Conservation (phyloP, 2,888 invertebrate species). For the Oscheius onirici region DNA sequence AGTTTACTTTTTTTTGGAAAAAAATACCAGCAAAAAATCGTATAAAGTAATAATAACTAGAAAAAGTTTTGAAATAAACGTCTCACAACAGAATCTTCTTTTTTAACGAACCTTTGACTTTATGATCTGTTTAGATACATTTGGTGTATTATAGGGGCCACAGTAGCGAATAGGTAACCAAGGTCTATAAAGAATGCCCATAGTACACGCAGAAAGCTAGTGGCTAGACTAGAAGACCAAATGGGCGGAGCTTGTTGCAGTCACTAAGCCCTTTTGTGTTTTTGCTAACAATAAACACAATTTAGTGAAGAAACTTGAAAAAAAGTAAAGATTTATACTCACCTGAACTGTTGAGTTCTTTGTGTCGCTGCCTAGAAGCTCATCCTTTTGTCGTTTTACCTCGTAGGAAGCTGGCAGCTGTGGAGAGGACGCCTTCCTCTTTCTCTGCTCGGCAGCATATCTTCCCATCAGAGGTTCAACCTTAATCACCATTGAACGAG, state of each 20-base stretch:
- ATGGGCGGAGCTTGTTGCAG: neutral
- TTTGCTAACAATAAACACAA: neutral
- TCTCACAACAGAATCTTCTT: neutral
- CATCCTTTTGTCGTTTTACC: slow-evolving; percentile 1
- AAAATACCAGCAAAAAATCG: too few species aligned
- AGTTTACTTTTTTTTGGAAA: too few species aligned
- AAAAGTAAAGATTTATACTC: neutral
- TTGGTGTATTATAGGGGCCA: neutral
- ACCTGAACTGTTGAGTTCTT: neutral
- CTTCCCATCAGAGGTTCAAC: slow-evolving; percentile 16
- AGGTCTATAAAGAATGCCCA: slow-evolving; percentile 6
- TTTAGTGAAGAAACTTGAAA: neutral
- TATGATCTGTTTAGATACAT: neutral
- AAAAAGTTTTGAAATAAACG: neutral
- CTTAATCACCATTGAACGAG: neutral
- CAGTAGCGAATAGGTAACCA: slow-evolving; percentile 9
- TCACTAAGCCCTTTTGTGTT: neutral
- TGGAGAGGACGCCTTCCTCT: slow-evolving; percentile 10
- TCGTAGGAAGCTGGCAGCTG: neutral
- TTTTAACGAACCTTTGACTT: neutral
- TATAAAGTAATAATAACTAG: neutral
- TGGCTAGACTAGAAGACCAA: neutral
- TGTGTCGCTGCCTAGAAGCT: neutral
- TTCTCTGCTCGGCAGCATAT: neutral
- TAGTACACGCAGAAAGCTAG: neutral